A percentile compares a stretch with the other conserved stretches of the same genome.
Conservation (phyloP, 92 coral and sea anemone genomes). For the Palythoa grandis region DNA sequence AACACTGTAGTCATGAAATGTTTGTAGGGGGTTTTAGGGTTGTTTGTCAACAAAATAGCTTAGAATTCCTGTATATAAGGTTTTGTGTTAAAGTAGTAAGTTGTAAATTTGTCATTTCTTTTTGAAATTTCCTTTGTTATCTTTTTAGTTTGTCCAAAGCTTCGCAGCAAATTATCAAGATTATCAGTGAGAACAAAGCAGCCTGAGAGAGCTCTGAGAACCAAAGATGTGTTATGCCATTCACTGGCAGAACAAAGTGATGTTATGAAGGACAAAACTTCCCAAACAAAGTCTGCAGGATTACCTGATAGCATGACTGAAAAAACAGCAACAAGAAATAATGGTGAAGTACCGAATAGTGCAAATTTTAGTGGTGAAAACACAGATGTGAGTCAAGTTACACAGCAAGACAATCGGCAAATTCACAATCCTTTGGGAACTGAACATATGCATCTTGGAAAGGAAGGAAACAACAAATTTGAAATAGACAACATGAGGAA, state of each 20-base stretch:
- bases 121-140: background rate
- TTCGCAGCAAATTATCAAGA: conserved; percentile 50
- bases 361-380: background rate
- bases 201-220: conserved; percentile 58
- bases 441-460: background rate
- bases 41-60: too few species aligned
- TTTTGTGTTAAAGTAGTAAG: background rate
- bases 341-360: background rate
- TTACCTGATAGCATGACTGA: conserved; percentile 49
- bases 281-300: conserved; percentile 39
- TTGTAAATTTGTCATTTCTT: background rate
- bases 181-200: conserved; percentile 58
- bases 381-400: background rate
- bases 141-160: conserved; percentile 49
- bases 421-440: conserved; percentile 3
- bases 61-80: too few species aligned
- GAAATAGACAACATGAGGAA: conserved; percentile 11
- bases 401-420: conserved; percentile 12
- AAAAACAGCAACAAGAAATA: conserved; percentile 6
- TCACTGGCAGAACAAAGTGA: conserved; percentile 65
- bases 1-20: too few species aligned
- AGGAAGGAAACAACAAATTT: background rate
- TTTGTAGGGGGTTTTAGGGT: too few species aligned
- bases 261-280: conserved; percentile 68
- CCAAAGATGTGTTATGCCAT: conserved; percentile 63